Base-by-base conservation (phyloP, 2,888 invertebrate genomes). In the Calliphora vomitoria region DNA sequence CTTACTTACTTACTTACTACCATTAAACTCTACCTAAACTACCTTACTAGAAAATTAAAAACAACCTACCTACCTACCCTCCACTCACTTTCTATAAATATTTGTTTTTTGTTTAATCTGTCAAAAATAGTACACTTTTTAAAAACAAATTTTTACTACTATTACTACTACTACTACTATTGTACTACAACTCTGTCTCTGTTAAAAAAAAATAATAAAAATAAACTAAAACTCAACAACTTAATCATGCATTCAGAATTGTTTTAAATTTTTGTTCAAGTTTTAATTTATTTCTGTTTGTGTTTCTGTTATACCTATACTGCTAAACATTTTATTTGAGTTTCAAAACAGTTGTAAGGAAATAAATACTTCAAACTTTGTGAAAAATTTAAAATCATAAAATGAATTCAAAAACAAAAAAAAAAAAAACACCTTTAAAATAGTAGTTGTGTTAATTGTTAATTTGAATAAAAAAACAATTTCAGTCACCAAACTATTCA, bases 131-230 rank as follows among this genome's bases (percentile, higher is more conserved):
- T 38, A 87, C 81, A 84, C 85, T 64, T 72, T 80, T 68, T 62
- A 35, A 47, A 31, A 66, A 62, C 47, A 3, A 58, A 8, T 58
- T 58, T 35, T 58, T 58, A 62, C 25, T 69, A 62, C 75, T 69
- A 76, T 41, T 72, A 53, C 58, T 72, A 50, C 25, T 25, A 50
- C 25, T 25, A 25, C 76, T 72, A 72, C 76, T 72, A 10, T 38
- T 80, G 11, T 62, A 69, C 50, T 62, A 82, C 72, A 84, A 87
- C 78, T 87, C 72, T 85, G 80, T 85, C 38, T 72, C 35, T 75
- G 72, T 81, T 81, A 41, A 76, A 66, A 71, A 62, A 10, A 60
- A 76, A n/a, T n/a, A n/a, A n/a, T n/a, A 75, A 58, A 18, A 75
- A 6, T 55, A 71, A 53, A 68, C 47, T 62, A 60, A 64, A 71